phyloP scores from a whole-genome alignment of 2,113 vertebrate species.

The Leuciscus idus region DNA sequence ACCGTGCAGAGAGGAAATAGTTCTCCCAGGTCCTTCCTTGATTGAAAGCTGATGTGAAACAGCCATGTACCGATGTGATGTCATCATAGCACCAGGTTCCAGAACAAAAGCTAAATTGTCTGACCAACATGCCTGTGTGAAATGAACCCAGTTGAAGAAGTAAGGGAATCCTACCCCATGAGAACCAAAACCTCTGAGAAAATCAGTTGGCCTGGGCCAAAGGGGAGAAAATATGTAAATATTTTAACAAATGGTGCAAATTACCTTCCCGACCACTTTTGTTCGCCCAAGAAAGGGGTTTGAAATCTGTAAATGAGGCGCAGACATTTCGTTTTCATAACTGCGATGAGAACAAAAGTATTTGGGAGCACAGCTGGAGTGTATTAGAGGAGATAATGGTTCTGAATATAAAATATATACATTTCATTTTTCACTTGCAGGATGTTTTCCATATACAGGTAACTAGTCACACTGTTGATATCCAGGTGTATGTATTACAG shows the following conservation, averaged over 20 bases:
- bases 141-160: slow-evolving; percentile 36
- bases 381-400: neutral
- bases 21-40: slow-evolving; percentile 49
- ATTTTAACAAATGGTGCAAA: slow-evolving; percentile 48
- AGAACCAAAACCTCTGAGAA: slow-evolving; percentile 42
- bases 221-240: slow-evolving; percentile 24
- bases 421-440: slow-evolving; percentile 3
- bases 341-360: neutral
- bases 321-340: neutral
- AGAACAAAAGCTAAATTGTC: slow-evolving; percentile 57
- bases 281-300: neutral
- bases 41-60: slow-evolving; percentile 61
- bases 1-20: slow-evolving; percentile 51
- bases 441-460: slow-evolving; percentile 1
- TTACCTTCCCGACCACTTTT: slow-evolving; percentile 32
- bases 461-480: neutral
- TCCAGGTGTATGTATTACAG: slow-evolving; percentile 6
- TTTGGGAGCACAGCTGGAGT: slow-evolving; percentile 33
- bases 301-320: neutral
- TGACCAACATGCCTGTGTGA: slow-evolving; percentile 45
- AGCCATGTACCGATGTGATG: slow-evolving; percentile 51
- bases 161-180: slow-evolving; percentile 46
- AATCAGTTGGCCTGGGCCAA: neutral
- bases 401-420: slow-evolving; percentile 15
- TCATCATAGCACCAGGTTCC: slow-evolving; percentile 57